phyloP scores from a whole-genome alignment of 1,140 invertebrate genomes.

The Arctopsyche grandis region DNA sequence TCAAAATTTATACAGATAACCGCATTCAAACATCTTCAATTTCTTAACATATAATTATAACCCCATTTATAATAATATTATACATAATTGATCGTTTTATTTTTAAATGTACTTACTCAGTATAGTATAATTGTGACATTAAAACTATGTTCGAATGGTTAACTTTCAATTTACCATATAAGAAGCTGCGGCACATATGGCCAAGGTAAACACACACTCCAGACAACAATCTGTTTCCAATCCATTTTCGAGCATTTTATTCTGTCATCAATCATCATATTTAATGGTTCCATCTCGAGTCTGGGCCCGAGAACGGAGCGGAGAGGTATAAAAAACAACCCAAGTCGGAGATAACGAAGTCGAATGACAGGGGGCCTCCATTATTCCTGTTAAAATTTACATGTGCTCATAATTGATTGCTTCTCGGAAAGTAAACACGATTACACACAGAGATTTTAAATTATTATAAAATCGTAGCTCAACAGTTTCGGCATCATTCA shows the following conservation, averaged over 20 bases:
- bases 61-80: no score
- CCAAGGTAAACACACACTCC: constrained; percentile 20
- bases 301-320: not conserved
- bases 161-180: constrained; percentile 44
- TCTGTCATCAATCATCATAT: constrained; percentile 49
- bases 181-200: constrained; percentile 15
- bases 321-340: not conserved
- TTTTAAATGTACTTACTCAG: no score
- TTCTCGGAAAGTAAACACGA: not conserved
- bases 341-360: not conserved
- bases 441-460: not conserved
- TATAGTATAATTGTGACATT: no score
- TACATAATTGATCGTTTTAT: no score
- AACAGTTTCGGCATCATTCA: not conserved
- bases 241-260: constrained; percentile 53
- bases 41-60: no score
- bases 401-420: not conserved
- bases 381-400: not conserved
- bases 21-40: no score
- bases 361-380: not conserved
- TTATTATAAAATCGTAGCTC: not conserved
- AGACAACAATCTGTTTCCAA: constrained; percentile 44
- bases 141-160: not conserved
- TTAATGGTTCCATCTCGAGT: constrained; percentile 35
- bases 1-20: no score